Evolutionary conservation across 2,113 vertebrate genomes (phyloP), one percentile per base, ranked within the genome.

Genomic region (Oryzias javanicus): DNA sequence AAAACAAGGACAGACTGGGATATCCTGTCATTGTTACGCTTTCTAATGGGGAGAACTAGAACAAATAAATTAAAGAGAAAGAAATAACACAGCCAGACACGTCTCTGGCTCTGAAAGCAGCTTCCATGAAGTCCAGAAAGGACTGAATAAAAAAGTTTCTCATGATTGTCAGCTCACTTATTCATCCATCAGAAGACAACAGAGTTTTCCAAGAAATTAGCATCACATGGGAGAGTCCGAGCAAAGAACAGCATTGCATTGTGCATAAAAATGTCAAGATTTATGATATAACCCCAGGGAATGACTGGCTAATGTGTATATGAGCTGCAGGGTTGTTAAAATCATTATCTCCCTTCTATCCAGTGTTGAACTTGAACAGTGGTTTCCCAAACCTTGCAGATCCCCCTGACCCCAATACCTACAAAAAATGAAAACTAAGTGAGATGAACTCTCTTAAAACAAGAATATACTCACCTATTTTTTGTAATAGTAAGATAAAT

Each of bases 11-110:
- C 59, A 18, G 51, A 59, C 76, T 54, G 68, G 76, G 76, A 80
- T 85, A 80, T 86, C 83, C 85, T 85, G 83, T 82, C 82, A 76
- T 86, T 87, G 78, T 85, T 85, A 76, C 72, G 56, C 53, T 62
- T 54, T 54, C 53, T 25, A 74, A 45, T 60, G 54, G 44, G 70
- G 64, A 59, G n/a, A 35, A 47, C 8, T 27, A 27, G 51, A 27
- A 41, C 50, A 15, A 20, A n/a, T 6, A 14, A 57, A 29, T 17
- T 25, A 20, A 61, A 20, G 15, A 40, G 20, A 20, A 69, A 60
- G 29, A 48, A 67, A 63, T 24, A 67, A 68, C 42, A 54, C 47
- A 74, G 73, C n/a, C 15, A 18, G 22, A 55, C 55, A 64, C 60
- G 40, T 25, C 17, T 49, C 42, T 74, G 75, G 62, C 80, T 63